Conservation (phyloP, 2,113 vertebrate genomes). For the Peromyscus leucopus region DNA sequence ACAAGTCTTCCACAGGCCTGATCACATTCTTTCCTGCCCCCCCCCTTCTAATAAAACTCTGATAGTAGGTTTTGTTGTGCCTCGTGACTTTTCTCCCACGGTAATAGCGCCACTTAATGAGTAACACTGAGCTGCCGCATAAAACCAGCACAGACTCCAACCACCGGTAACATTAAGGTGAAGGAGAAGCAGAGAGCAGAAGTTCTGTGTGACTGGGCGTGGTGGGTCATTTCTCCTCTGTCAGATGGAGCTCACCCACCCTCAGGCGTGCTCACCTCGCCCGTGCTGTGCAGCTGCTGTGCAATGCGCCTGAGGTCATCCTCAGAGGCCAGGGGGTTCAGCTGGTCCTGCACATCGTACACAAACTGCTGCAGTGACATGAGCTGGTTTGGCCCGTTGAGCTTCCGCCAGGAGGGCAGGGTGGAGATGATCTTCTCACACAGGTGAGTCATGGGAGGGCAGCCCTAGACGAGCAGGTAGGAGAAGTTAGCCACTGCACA, state of each 20-base stretch:
- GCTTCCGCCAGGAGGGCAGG: constrained; percentile 95
- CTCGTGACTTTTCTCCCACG: too few relatives aligned
- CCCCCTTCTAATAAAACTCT: too few relatives aligned
- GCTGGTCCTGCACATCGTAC: constrained; percentile 95
- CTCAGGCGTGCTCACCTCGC: constrained; percentile 89
- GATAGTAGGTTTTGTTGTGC: too few relatives aligned
- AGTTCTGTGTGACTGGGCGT: background rate
- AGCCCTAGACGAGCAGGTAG: constrained; percentile 84
- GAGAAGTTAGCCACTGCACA: background rate
- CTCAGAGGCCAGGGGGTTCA: constrained; percentile 97
- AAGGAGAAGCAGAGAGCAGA: background rate
- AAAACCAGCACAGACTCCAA: background rate
- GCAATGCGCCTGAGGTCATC: constrained; percentile 92
- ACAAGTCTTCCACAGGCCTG: too few relatives aligned
- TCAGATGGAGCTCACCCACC: background rate
- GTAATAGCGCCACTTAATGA: too few relatives aligned
- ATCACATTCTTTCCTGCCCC: too few relatives aligned
- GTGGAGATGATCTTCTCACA: constrained; percentile 94
- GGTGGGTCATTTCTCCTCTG: background rate
- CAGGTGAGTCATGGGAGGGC: constrained; percentile 93
- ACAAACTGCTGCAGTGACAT: constrained; percentile 98
- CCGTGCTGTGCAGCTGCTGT: constrained; percentile 96
- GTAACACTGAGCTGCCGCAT: too few relatives aligned
- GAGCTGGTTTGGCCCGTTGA: constrained; percentile 97
- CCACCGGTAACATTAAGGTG: background rate